Conservation (phyloP, 2,797 vertebrate species). For the Cossypha dichroa region DNA sequence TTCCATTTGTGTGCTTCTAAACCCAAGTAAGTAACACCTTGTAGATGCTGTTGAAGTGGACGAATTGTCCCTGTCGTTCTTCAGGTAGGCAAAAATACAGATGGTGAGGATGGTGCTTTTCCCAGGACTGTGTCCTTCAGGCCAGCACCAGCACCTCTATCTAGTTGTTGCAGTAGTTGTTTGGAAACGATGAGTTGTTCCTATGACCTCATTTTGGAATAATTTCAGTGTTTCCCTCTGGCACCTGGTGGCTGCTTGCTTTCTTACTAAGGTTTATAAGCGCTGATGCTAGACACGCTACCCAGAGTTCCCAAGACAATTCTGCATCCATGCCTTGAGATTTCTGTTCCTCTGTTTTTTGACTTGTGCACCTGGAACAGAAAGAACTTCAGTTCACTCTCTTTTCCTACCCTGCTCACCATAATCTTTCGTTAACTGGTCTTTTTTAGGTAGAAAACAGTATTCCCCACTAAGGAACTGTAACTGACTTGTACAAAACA, state of each 20-base stretch:
- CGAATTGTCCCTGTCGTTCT: background rate
- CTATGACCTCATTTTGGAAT: background rate
- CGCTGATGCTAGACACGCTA: rapidly evolving
- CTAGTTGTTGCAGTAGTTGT: background rate
- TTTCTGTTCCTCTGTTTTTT: background rate
- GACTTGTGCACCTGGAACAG: background rate
- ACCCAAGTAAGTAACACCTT: background rate
- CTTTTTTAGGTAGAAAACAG: background rate
- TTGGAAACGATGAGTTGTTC: background rate
- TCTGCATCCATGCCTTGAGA: background rate
- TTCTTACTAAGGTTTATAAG: background rate
- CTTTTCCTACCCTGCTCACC: background rate
- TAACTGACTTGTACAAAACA: background rate
- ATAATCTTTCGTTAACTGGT: background rate
- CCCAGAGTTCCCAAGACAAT: background rate
- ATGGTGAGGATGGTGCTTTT: background rate
- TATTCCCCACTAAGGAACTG: background rate
- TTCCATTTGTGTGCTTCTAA: background rate
- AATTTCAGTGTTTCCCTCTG: background rate
- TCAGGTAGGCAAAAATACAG: background rate
- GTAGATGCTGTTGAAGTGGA: background rate
- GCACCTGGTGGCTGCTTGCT: background rate
- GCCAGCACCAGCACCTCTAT: background rate
- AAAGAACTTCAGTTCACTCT: background rate
- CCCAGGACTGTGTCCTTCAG: background rate